A percentile compares a stretch with the other conserved stretches of the same genome.
phyloP scores from a whole-genome alignment of 2,888 invertebrate genomes.

The Apodemia duryi region DNA sequence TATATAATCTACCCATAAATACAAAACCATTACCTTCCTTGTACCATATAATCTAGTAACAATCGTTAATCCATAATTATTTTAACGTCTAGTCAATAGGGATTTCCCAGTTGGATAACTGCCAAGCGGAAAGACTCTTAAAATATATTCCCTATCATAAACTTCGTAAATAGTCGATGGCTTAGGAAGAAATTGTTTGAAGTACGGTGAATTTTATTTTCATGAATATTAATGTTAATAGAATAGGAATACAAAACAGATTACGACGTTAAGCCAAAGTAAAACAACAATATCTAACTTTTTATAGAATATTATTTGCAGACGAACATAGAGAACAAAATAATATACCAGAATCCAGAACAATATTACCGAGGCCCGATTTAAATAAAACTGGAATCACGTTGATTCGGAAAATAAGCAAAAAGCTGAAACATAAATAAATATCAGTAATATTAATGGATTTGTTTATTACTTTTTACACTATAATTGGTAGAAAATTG shows the following conservation, averaged over 20 bases:
- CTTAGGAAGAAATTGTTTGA: slow-evolving; percentile 11
- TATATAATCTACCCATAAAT: no score
- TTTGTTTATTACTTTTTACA: no score
- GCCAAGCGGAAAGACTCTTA: slow-evolving; percentile 73
- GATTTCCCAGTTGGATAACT: slow-evolving; percentile 69
- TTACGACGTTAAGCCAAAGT: slow-evolving; percentile 5
- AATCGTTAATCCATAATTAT: slow-evolving; percentile 53
- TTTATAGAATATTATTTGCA: neutral
- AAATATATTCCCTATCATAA: slow-evolving; percentile 70
- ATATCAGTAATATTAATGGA: no score
- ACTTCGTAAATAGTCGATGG: slow-evolving; percentile 28
- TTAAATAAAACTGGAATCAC: no score
- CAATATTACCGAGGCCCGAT: no score
- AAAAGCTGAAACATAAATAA: no score
- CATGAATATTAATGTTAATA: slow-evolving; percentile 14
- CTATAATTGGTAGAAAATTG: no score
- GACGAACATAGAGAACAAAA: neutral
- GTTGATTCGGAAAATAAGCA: no score
- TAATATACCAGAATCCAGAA: no score
- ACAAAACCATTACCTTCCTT: no score
- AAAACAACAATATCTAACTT: neutral
- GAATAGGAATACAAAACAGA: slow-evolving; percentile 14
- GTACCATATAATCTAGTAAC: neutral
- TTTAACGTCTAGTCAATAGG: slow-evolving; percentile 71
- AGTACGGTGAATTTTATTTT: slow-evolving; percentile 16